Percentiles rank a stretch among this genome's conserved stretches.
These are phyloP conservation scores for Hedya salicella DNA, from an alignment of 2,888 invertebrate species.

Conservation along the genomic window DNA sequence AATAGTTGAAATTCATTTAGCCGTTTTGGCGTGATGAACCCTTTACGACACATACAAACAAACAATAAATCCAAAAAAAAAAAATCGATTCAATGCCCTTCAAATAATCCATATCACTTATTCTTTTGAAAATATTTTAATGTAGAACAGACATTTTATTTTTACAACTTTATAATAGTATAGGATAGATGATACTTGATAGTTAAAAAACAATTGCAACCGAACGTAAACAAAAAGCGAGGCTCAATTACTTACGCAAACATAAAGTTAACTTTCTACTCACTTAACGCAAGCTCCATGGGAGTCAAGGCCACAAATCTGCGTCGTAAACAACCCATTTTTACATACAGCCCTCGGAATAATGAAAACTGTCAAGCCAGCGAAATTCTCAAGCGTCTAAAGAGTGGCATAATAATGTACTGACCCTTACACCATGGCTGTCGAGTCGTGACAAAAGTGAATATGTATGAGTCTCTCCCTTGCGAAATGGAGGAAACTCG, in stretches of 20 bases:
- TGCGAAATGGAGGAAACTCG: slow-evolving; percentile 45
- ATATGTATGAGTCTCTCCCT: slow-evolving; percentile 49
- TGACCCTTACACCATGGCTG: slow-evolving; percentile 52
- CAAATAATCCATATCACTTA: too few species aligned
- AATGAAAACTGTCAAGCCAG: slow-evolving; percentile 38
- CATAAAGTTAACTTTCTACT: slow-evolving; percentile 22
- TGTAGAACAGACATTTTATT: too few species aligned
- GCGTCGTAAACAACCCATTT: slow-evolving; percentile 34
- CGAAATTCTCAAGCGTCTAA: slow-evolving; percentile 44
- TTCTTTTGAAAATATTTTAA: too few species aligned
- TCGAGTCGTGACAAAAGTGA: slow-evolving; percentile 49
- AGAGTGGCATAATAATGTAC: slow-evolving; percentile 54
- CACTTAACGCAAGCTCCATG: slow-evolving; percentile 12
- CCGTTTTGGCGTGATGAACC: too few species aligned
- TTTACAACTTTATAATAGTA: too few species aligned
- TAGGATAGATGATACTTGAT: too few species aligned
- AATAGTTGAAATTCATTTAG: too few species aligned
- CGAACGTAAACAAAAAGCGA: slow-evolving; percentile 15
- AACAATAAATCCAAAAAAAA: too few species aligned
- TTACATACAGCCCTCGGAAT: slow-evolving; percentile 34
- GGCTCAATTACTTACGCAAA: slow-evolving; percentile 20
- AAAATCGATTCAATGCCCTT: too few species aligned
- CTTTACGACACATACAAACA: too few species aligned
- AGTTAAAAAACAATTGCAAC: neutral
- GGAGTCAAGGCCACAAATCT: slow-evolving; percentile 18